Percentiles rank a stretch among this genome's conserved stretches.
Conservation (phyloP, 1,140 invertebrate genomes). For the Microplitis demolitor region DNA sequence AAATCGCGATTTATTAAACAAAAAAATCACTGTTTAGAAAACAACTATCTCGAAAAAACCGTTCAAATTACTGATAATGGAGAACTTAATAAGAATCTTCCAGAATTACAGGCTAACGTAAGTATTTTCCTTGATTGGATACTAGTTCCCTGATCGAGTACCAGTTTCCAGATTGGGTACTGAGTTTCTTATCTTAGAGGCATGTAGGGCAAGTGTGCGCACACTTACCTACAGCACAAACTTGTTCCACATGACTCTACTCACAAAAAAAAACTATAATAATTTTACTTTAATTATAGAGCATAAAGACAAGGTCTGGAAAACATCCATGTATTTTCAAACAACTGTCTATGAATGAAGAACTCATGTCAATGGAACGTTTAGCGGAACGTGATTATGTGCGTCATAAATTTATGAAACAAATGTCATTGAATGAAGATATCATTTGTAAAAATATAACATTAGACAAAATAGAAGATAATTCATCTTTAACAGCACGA, state of each 20-base stretch:
- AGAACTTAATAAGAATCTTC: conserved; percentile 47
- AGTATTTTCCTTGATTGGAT: background rate
- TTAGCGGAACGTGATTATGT: conserved; percentile 81
- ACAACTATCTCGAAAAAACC: conserved; percentile 41
- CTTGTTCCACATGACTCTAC: background rate
- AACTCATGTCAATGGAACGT: conserved; percentile 82
- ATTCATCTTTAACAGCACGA: conserved; percentile 76
- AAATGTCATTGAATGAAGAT: conserved; percentile 86
- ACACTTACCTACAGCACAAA: too few relatives aligned
- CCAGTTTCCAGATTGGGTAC: too few relatives aligned
- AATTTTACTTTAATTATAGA: background rate
- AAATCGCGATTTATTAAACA: conserved; percentile 54
- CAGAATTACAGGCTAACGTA: conserved; percentile 46
- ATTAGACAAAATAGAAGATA: conserved; percentile 75
- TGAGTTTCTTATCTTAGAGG: too few relatives aligned
- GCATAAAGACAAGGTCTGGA: conserved; percentile 15
- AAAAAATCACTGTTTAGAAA: conserved; percentile 49
- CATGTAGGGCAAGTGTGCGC: too few relatives aligned
- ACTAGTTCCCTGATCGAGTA: too few relatives aligned
- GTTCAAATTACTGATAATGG: conserved; percentile 54
- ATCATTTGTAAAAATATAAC: conserved; percentile 75
- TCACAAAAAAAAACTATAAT: background rate
- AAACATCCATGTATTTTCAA: conserved; percentile 74
- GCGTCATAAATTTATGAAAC: conserved; percentile 85
- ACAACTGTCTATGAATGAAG: conserved; percentile 87